Base-by-base conservation (phyloP, 2,888 invertebrate genomes). In the Pammene fasciana region DNA sequence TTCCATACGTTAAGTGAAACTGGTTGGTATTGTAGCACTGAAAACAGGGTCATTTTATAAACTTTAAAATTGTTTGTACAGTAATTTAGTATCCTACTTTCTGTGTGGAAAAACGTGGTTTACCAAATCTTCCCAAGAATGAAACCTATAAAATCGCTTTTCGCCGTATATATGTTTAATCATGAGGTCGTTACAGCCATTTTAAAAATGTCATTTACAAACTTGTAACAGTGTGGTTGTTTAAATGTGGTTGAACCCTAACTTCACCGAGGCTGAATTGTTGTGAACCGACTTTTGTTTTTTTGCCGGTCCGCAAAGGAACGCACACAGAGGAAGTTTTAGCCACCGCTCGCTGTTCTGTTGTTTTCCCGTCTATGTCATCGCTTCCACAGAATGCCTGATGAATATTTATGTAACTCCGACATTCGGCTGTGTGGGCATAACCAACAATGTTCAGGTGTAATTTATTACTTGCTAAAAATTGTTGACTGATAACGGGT, bases 281-380 rank as follows among this genome's bases (percentile, higher is more conserved):
- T 68, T 68, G 68, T 68, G 57, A 64, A 64, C 36, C 50, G 68
- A 45, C 57, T 68, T 50, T 57, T 68, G 18, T 64, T 68, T 70
- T 62, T 70, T 65, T 65, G 68, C 59, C 68, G 59, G 54, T 54
- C 59, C 46, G 65, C 59, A 72, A 75, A 77, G 79, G 75, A 76
- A 75, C 72, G 75, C 68, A 71, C 74, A 70, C 74, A 75, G 71
- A 82, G 81, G 83, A 82, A 80, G 78, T 76, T 76, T 75, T 76
- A 70, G 76, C 76, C 77, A 68, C 75, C 70, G 78, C 76, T 48
- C 79, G 82, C 79, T 79, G 82, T 81, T 80, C 79, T 79, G 82
- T 81, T 80, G 79, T 79, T 83, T 83, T 84, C 84, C 84, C 82
- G 81, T 76, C 72, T 73, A 73, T 68, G 73, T 72, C 75, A 79